A percentile compares a stretch with the other conserved stretches of the same genome.
These are phyloP conservation scores for Zaprionus ghesquierei DNA, from an alignment of 1,140 invertebrate species.

Conservation along the genomic window DNA sequence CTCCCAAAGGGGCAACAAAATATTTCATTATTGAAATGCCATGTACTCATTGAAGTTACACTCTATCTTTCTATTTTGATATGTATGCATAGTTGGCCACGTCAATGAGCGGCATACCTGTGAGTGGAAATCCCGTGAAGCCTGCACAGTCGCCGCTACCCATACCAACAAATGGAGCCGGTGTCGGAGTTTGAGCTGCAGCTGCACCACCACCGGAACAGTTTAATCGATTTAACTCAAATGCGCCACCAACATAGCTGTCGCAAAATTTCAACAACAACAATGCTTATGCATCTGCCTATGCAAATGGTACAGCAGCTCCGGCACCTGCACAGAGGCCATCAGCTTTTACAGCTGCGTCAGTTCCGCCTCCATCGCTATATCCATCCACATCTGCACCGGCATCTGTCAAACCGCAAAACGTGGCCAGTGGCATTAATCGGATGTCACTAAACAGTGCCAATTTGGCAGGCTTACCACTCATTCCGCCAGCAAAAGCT, in stretches of 20 bases:
- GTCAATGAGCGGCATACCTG: conserved; percentile 70
- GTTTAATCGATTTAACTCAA: conserved; percentile 63
- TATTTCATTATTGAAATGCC: conserved; percentile 24
- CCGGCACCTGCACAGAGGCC: conserved; percentile 5
- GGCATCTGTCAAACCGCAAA: conserved; percentile 39
- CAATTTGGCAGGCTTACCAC: conserved; percentile 67
- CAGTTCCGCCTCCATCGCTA: conserved; percentile 8
- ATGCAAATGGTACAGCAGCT: conserved; percentile 55
- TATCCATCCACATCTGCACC: conserved; percentile 40
- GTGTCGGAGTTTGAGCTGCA: conserved; percentile 13
- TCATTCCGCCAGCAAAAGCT: conserved; percentile 69
- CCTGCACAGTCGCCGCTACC: conserved; percentile 39
- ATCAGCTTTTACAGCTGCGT: background rate
- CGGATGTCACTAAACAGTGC: conserved; percentile 80
- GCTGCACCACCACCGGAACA: conserved; percentile 24
- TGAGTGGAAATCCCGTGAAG: conserved; percentile 67
- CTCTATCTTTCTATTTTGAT: background rate
- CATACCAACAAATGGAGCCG: background rate
- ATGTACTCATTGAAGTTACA: background rate
- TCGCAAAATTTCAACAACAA: conserved; percentile 58
- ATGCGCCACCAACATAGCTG: conserved; percentile 38
- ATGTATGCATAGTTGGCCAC: conserved; percentile 55
- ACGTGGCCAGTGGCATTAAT: conserved; percentile 58
- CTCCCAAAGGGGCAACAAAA: conserved; percentile 24
- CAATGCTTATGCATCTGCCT: conserved; percentile 52